A percentile compares a stretch with the other conserved stretches of the same genome.
These are phyloP conservation scores for Cryptomyrus ogoouensis DNA, from an alignment of 2,113 vertebrate species.

Conservation along the genomic window DNA sequence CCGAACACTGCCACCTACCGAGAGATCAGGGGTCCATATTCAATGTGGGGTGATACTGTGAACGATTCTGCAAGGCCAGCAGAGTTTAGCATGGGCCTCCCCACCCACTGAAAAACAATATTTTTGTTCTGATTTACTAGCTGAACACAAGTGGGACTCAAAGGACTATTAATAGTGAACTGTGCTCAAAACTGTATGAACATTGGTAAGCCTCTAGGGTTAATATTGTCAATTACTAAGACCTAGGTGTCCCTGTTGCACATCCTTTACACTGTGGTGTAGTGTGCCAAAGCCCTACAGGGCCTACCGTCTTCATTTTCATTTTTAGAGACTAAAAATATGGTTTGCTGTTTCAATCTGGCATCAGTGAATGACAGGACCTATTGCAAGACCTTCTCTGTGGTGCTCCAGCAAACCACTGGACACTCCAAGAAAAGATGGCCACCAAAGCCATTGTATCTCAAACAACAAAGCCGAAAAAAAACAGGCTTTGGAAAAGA, in stretches of 20 bases:
- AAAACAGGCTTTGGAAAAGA: neutral
- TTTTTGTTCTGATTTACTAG: neutral
- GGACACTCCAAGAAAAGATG: neutral
- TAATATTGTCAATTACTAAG: neutral
- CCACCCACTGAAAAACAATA: neutral
- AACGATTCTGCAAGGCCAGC: neutral
- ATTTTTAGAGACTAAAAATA: neutral
- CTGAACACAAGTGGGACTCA: neutral
- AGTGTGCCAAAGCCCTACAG: neutral
- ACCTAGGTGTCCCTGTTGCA: neutral
- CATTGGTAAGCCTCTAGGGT: neutral
- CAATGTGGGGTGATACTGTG: neutral
- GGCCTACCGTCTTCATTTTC: too few relatives aligned
- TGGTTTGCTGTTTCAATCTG: neutral
- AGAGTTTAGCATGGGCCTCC: neutral
- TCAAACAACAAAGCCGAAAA: slow-evolving; percentile 2
- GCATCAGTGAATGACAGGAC: neutral
- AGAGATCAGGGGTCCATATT: neutral
- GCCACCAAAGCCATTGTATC: neutral
- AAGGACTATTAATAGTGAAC: neutral
- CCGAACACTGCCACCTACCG: neutral
- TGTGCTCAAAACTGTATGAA: neutral
- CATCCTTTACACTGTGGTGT: neutral
- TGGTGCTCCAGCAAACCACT: neutral
- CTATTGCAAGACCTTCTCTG: neutral